Evolutionary conservation across 2,113 vertebrate species (phyloP).

Genomic region (Rhea americana): DNA sequence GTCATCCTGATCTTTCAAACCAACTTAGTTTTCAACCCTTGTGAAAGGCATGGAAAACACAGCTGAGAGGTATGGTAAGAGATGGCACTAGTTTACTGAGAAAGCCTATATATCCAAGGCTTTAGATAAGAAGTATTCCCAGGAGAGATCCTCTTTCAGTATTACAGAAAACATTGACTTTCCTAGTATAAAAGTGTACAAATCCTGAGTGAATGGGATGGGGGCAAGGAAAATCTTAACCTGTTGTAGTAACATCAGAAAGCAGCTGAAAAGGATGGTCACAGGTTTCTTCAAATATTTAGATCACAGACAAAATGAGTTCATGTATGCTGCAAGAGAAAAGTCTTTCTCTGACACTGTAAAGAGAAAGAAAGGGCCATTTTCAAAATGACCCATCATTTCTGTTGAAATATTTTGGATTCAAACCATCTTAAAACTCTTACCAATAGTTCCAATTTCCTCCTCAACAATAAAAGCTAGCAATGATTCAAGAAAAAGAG

Average conservation of each 20-base stretch:
- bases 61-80: slow-evolving; percentile 22
- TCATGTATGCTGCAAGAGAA: background rate
- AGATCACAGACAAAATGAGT: background rate
- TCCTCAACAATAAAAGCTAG: background rate
- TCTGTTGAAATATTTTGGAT: background rate
- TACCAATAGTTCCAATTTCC: background rate
- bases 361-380: background rate
- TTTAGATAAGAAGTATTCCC: slow-evolving; percentile 22
- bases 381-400: background rate
- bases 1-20: slow-evolving; percentile 25
- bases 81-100: background rate
- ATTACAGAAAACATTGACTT: background rate
- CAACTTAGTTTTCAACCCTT: background rate
- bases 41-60: background rate
- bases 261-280: background rate
- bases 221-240: background rate
- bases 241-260: background rate
- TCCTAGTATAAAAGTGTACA: background rate
- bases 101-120: background rate
- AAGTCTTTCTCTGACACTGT: background rate
- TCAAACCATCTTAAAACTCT: background rate
- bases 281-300: background rate
- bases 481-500: background rate
- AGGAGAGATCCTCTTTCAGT: background rate
- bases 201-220: background rate